Conservation (phyloP, 1,140 invertebrate genomes). For the Melitaea cinxia region DNA sequence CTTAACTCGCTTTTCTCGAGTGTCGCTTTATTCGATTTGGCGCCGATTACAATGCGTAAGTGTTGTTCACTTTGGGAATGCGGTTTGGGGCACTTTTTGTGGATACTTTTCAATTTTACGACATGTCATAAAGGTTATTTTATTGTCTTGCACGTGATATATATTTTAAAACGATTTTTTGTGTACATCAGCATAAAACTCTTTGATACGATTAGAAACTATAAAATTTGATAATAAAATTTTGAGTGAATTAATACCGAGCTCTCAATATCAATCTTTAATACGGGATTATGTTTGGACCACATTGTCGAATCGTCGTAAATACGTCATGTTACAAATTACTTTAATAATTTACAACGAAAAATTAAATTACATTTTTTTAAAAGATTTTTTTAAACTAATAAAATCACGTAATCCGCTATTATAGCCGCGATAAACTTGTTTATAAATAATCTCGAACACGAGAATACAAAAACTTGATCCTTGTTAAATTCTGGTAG, state of each 20-base stretch:
- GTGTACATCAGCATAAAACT: neutral
- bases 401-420: conserved; percentile 6
- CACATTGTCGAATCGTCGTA: neutral
- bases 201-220: conserved; percentile 14
- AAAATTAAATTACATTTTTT: neutral
- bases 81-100: conserved; percentile 42
- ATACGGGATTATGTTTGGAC: neutral
- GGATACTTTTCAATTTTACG: conserved; percentile 36
- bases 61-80: conserved; percentile 53
- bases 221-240: conserved; percentile 12
- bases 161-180: conserved; percentile 16
- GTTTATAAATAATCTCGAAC: neutral
- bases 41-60: conserved; percentile 70
- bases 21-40: conserved; percentile 72
- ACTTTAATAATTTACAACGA: neutral
- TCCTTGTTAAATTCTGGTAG: conserved; percentile 20
- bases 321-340: neutral
- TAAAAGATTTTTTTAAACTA: neutral
- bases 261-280: neutral
- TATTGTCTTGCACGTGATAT: conserved; percentile 18
- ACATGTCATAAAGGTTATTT: conserved; percentile 34
- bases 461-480: conserved; percentile 8
- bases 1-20: conserved; percentile 67
- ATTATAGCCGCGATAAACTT: neutral
- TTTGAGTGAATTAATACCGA: conserved; percentile 10